phyloP scores from a whole-genome alignment of 2,113 vertebrate species.

The Calidris pugnax region DNA sequence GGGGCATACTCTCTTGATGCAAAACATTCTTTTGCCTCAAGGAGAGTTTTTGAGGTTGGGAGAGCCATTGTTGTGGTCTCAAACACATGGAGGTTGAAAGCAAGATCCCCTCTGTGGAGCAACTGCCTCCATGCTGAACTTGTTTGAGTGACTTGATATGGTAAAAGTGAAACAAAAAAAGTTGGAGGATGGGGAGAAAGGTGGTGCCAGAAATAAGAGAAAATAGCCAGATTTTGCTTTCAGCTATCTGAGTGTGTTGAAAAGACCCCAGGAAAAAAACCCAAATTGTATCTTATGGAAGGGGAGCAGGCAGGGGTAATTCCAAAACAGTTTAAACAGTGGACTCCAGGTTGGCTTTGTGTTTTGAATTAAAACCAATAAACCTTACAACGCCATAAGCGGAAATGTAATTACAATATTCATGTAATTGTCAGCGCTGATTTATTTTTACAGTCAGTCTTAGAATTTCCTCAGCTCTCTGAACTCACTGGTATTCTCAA shows the following conservation, averaged over 20 bases:
- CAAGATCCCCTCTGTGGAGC: not conserved
- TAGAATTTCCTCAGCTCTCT: not conserved
- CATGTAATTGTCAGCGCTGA: not conserved
- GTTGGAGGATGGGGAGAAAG: not conserved
- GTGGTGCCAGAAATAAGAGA: not conserved
- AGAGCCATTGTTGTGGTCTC: slow-evolving; percentile 57
- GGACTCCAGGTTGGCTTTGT: not conserved
- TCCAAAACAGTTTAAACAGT: not conserved
- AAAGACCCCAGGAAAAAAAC: not conserved
- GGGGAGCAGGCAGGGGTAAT: not conserved
- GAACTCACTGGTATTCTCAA: not conserved
- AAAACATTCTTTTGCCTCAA: slow-evolving; percentile 61
- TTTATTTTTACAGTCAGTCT: not conserved
- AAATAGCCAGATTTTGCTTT: not conserved
- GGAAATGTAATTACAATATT: slow-evolving; percentile 2
- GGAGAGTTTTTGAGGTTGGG: slow-evolving; percentile 52
- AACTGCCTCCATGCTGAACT: not conserved
- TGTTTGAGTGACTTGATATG: slow-evolving; percentile 3
- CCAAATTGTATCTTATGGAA: not conserved
- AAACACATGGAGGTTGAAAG: slow-evolving; percentile 27
- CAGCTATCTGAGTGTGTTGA: not conserved
- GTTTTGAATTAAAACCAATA: slow-evolving; percentile 13
- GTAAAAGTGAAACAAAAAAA: slow-evolving; percentile 29
- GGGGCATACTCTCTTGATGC: slow-evolving; percentile 37
- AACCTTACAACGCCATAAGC: not conserved